Evolutionary conservation across 1,140 invertebrate species (phyloP).

Genomic region (Habropoda laboriosa): DNA sequence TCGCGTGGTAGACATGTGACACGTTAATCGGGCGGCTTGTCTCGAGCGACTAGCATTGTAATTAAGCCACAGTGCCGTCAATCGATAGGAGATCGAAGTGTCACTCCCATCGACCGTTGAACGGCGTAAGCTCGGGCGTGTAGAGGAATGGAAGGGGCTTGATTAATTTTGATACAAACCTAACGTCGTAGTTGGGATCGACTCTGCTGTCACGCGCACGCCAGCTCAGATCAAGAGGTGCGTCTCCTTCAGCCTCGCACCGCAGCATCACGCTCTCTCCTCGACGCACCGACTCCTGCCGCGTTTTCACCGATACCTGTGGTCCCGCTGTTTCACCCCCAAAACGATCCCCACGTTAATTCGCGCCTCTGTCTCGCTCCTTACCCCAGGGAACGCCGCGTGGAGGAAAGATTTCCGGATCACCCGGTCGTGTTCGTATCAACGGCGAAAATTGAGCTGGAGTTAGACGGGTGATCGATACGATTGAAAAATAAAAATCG

Average conservation of each 20-base stretch:
- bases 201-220: conserved; percentile 79
- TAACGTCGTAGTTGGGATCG: conserved; percentile 81
- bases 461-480: too few species aligned
- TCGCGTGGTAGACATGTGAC: not conserved
- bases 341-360: not conserved
- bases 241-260: conserved; percentile 85
- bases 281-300: conserved; percentile 79
- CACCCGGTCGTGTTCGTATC: too few species aligned
- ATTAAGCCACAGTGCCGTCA: conserved; percentile 15
- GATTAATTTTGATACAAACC: conserved; percentile 74
- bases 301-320: conserved; percentile 77
- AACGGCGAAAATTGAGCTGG: too few species aligned
- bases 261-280: conserved; percentile 81
- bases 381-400: not conserved
- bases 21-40: not conserved
- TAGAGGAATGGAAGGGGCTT: conserved; percentile 27
- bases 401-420: too few species aligned
- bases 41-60: not conserved
- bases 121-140: not conserved
- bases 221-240: conserved; percentile 85
- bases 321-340: conserved; percentile 75
- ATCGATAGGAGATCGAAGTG: conserved; percentile 37
- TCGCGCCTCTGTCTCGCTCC: not conserved
- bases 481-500: too few species aligned
- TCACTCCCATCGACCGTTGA: conserved; percentile 28